A percentile compares a stretch with the other conserved stretches of the same genome.
phyloP scores from a whole-genome alignment of 2,888 invertebrate species.

The Acleris emargana region DNA sequence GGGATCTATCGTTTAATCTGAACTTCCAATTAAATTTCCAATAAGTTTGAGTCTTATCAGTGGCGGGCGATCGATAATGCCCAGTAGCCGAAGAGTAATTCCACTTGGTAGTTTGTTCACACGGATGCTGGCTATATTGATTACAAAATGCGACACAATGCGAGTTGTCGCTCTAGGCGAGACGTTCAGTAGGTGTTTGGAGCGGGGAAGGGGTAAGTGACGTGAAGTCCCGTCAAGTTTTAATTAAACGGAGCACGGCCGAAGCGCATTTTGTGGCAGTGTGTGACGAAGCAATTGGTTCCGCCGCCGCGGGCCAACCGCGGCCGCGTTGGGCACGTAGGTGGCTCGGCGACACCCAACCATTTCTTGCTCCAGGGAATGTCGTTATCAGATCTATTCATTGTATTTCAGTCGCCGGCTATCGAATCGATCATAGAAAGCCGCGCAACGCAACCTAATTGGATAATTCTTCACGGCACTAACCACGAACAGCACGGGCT shows the following conservation, averaged over 20 bases:
- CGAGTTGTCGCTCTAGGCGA: slow-evolving; percentile 64
- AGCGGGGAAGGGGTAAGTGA: slow-evolving; percentile 57
- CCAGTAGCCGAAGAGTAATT: slow-evolving; percentile 69
- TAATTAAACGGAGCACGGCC: slow-evolving; percentile 76
- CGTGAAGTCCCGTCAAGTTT: slow-evolving; percentile 76
- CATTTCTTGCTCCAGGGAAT: slow-evolving; percentile 68
- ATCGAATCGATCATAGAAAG: slow-evolving; percentile 69
- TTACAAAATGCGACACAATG: slow-evolving; percentile 66
- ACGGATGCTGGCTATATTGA: slow-evolving; percentile 58
- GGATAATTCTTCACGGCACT: slow-evolving; percentile 72
- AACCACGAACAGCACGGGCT: slow-evolving; percentile 62
- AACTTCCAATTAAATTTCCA: slow-evolving; percentile 67
- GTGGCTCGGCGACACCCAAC: slow-evolving; percentile 72
- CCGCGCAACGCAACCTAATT: slow-evolving; percentile 71
- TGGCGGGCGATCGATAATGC: slow-evolving; percentile 60
- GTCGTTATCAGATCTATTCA: slow-evolving; percentile 74
- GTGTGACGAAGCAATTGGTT: slow-evolving; percentile 78
- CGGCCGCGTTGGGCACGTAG: slow-evolving; percentile 65
- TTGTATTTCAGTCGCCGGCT: slow-evolving; percentile 70
- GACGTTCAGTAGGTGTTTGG: slow-evolving; percentile 56
- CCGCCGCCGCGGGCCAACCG: slow-evolving; percentile 60
- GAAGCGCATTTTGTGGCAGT: slow-evolving; percentile 71
- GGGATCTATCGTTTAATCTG: slow-evolving; percentile 59
- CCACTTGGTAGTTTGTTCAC: slow-evolving; percentile 58
- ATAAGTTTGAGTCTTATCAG: slow-evolving; percentile 66